Conservation (phyloP, 2,888 invertebrate species). For the Chironomus tentans region DNA sequence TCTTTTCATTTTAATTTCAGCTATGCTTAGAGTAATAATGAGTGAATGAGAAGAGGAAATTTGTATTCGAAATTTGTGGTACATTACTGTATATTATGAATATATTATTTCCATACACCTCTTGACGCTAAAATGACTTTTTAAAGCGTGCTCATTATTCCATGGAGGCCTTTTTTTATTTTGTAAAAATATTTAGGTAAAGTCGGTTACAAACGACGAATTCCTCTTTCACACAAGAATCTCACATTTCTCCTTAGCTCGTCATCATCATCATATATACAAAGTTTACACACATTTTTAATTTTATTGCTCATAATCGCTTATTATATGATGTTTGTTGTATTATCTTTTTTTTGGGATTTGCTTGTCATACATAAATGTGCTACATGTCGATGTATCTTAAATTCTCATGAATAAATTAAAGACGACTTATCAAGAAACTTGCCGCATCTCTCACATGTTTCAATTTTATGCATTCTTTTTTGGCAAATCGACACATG, state of each 20-base stretch:
- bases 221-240: too few species aligned
- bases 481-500: too few species aligned
- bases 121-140: not conserved
- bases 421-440: not conserved
- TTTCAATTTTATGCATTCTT: too few species aligned
- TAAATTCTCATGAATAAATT: not conserved
- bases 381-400: not conserved
- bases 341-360: too few species aligned
- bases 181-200: not conserved
- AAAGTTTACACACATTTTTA: not conserved
- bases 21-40: not conserved
- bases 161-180: not conserved
- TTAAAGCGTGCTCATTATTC: not conserved
- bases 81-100: conserved; percentile 23
- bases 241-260: too few species aligned
- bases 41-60: not conserved
- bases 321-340: too few species aligned
- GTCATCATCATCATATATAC: too few species aligned
- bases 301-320: not conserved
- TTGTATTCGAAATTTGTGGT: conserved; percentile 23
- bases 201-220: not conserved
- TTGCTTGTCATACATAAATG: not conserved
- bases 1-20: not conserved
- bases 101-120: not conserved
- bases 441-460: not conserved